These are phyloP conservation scores for Todiramphus saurophagus DNA, from an alignment of 2,113 vertebrate genomes.

Conservation along the genomic window DNA sequence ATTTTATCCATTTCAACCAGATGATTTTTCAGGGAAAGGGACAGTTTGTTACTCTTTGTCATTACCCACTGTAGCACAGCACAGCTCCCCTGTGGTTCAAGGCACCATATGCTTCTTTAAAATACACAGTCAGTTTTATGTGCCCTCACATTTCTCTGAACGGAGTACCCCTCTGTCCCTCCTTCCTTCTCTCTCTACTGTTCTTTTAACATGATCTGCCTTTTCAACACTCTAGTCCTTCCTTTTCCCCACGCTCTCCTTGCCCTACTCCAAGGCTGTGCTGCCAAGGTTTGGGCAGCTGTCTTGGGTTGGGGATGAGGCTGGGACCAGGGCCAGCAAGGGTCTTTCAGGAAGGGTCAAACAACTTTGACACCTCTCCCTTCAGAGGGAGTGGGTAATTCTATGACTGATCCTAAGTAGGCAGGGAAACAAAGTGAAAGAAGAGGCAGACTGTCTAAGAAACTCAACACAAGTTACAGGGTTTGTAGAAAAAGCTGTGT, in stretches of 20 bases:
- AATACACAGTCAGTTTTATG: neutral
- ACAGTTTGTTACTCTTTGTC: neutral
- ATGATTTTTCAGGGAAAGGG: neutral
- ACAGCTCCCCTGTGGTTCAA: neutral
- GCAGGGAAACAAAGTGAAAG: neutral
- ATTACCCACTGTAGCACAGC: neutral
- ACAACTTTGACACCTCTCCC: neutral
- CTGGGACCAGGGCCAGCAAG: neutral
- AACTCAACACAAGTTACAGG: neutral
- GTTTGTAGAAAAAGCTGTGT: neutral
- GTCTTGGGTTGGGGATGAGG: neutral
- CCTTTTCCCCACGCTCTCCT: neutral
- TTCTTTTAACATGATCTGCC: neutral
- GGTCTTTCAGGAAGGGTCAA: fast-evolving
- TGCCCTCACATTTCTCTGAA: neutral
- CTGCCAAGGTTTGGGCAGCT: neutral
- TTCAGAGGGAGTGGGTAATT: neutral
- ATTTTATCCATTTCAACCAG: neutral
- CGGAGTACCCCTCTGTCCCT: neutral
- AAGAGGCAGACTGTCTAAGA: neutral
- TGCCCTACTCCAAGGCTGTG: neutral
- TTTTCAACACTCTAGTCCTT: neutral
- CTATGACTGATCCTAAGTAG: neutral
- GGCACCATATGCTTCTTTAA: slow-evolving; percentile 1
- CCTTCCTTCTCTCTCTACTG: neutral